Evolutionary conservation across 2,888 invertebrate species (phyloP), one percentile per base, ranked within the genome.

Genomic region (Calameuta filiformis): DNA sequence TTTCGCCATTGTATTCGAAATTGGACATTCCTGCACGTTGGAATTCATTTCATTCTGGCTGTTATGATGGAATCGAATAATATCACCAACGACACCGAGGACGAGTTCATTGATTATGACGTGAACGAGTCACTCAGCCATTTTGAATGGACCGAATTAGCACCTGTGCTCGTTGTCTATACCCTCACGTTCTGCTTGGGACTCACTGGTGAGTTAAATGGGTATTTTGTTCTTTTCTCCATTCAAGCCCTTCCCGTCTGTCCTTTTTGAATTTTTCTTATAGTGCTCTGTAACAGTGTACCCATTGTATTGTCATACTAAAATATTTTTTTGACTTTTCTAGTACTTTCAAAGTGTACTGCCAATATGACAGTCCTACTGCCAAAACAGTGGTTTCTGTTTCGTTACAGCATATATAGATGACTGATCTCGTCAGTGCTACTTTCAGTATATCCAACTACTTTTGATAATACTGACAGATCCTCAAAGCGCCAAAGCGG

Each of bases 101-200:
- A 81, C 69, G 85, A 85, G 6, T 89, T 89, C 40, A 90, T 91
- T 81, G 92, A 93, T 81, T 93, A 93, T 85, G 93, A 93, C 86
- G 89, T 92, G 79, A 91, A 93, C 73, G 92, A 92, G 71, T 92
- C 93, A 30, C 86, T 92, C 79, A 90, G 87, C 37, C 89, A 88
- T 71, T 94, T 93, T 85, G 90, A 93, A 81, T 93, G 94, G 93
- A 88, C 89, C 12, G 94, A 94, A 89, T 89, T 94, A 76, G 90
- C 92, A 56, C 94, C 94, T 0, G 93, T 93, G 9, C 91, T 94
- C 30, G 87, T 94, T 33, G 92, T 94, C 73, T 95, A 95, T 89
- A 92, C 93, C 12, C 86, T 94, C 35, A 94, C 94, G 3, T 93
- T 95, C 84, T 88, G 94, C 76, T 89, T 94, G 68, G 95, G 95